A percentile compares a stretch with the other conserved stretches of the same genome.
phyloP scores from a whole-genome alignment of 2,113 vertebrate species.

The Zosterops borbonicus region DNA sequence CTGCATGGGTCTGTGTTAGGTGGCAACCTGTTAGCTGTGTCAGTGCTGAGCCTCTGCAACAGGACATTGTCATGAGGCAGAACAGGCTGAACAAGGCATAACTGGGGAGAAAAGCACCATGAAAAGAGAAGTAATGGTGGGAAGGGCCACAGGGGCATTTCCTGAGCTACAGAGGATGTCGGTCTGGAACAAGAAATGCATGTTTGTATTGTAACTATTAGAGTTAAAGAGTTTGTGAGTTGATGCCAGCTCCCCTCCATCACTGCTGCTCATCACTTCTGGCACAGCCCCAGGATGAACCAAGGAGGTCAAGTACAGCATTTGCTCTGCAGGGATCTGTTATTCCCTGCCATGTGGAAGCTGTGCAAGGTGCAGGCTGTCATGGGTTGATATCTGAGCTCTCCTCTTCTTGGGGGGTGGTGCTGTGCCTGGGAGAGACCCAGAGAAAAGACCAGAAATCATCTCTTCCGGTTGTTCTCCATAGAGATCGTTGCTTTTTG shows the following conservation, averaged over 20 bases:
- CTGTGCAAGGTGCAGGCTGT: background rate
- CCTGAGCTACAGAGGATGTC: background rate
- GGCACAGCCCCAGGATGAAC: background rate
- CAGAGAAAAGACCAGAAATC: background rate
- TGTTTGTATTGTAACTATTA: background rate
- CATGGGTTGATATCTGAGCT: fast-evolving
- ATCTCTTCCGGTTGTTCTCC: background rate
- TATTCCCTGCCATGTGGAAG: background rate
- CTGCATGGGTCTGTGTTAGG: background rate
- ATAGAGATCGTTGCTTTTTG: background rate
- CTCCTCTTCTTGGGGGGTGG: background rate
- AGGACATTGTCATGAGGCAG: background rate
- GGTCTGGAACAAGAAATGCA: background rate
- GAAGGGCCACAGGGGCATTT: background rate
- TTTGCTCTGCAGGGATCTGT: background rate
- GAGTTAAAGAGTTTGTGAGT: background rate
- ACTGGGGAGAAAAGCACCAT: background rate
- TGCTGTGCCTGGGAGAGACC: background rate
- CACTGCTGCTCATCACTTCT: background rate
- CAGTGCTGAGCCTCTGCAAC: background rate
- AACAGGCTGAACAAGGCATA: background rate
- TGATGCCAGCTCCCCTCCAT: background rate
- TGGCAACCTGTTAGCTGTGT: background rate
- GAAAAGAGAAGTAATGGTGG: background rate
- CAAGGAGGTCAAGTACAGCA: fast-evolving